Evolutionary conservation across 2,797 vertebrate genomes (phyloP).

Genomic region (Numenius phaeopus): DNA sequence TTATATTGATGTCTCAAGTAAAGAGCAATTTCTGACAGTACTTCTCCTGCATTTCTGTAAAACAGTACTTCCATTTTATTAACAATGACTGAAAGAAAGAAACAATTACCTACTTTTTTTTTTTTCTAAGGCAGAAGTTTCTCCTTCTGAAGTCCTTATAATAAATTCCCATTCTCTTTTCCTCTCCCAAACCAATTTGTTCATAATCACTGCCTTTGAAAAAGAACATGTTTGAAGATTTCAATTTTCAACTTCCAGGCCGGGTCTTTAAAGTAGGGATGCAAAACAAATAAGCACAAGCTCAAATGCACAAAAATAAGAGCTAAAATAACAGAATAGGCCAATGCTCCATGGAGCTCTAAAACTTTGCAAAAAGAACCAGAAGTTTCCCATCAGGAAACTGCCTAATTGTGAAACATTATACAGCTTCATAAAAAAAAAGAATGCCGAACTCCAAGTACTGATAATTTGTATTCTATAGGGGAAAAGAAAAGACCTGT

Average conservation of each 20-base stretch:
- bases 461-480: neutral
- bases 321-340: neutral
- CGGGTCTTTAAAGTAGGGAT: neutral
- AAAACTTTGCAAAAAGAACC: neutral
- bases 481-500: neutral
- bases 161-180: neutral
- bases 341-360: neutral
- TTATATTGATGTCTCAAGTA: neutral
- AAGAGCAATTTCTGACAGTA: neutral
- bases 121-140: neutral
- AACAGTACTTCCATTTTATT: neutral
- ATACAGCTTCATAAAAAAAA: neutral
- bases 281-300: neutral
- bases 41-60: neutral
- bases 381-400: neutral
- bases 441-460: neutral
- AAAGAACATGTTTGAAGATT: neutral
- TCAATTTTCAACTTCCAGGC: neutral
- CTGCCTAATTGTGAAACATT: neutral
- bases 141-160: constrained; percentile 10
- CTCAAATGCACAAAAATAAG: neutral
- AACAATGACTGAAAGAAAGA: neutral
- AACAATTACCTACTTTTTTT: neutral
- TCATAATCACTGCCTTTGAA: neutral
- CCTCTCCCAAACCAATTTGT: neutral